Conservation (phyloP, 1,140 invertebrate species). For the Stenopsyche tienmushanensis region DNA sequence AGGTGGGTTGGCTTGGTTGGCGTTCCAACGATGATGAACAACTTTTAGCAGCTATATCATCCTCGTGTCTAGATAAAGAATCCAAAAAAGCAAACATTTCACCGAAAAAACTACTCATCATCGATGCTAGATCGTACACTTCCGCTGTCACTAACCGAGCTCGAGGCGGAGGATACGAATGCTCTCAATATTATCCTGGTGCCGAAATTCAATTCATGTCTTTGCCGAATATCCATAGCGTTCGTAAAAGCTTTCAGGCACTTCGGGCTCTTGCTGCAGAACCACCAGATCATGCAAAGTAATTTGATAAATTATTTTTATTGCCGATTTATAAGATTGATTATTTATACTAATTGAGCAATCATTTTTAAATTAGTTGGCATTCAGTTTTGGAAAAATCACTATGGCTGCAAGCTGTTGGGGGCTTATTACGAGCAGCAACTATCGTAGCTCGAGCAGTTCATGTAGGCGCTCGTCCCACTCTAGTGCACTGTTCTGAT, state of each 20-base stretch:
- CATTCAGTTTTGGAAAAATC: conserved; percentile 82
- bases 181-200: conserved; percentile 89
- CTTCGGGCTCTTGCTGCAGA: conserved; percentile 74
- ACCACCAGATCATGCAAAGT: conserved; percentile 76
- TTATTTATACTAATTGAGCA: not conserved
- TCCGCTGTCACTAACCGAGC: conserved; percentile 94
- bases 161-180: conserved; percentile 94
- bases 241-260: conserved; percentile 83
- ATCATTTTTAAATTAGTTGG: conserved; percentile 72
- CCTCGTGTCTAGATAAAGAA: conserved; percentile 62
- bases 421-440: conserved; percentile 78
- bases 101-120: conserved; percentile 76
- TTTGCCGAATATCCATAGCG: conserved; percentile 93
- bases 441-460: conserved; percentile 77
- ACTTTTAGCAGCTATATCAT: conserved; percentile 78
- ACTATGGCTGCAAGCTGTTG: conserved; percentile 88
- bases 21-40: conserved; percentile 85
- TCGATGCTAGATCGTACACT: conserved; percentile 93
- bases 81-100: not conserved
- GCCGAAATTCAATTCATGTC: conserved; percentile 97
- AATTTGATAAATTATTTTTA: conserved; percentile 44
- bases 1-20: conserved; percentile 93
- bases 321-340: conserved; percentile 1
- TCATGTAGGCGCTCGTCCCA: conserved; percentile 81
- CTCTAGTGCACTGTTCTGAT: conserved; percentile 94